Conservation (phyloP, 2,888 invertebrate species). For the Drosophila sordidula region DNA sequence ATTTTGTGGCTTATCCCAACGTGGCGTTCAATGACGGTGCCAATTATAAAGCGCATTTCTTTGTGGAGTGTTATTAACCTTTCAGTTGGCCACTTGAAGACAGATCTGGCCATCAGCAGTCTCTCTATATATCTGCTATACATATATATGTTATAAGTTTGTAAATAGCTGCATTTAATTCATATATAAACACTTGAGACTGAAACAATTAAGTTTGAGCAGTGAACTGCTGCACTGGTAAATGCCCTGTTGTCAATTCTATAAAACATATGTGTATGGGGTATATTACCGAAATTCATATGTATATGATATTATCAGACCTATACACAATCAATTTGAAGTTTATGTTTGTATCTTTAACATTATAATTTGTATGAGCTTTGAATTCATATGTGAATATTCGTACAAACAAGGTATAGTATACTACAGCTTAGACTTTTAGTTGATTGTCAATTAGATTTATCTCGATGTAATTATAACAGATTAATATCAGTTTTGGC, state of each 20-base stretch:
- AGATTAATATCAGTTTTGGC: no score
- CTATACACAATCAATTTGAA: no score
- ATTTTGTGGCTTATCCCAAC: conserved; percentile 44
- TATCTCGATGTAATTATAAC: no score
- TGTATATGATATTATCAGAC: no score
- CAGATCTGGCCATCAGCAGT: conserved; percentile 42
- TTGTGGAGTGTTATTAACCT: conserved; percentile 78
- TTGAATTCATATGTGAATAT: no score
- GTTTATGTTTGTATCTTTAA: no score
- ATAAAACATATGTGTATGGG: no score
- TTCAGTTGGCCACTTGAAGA: conserved; percentile 72
- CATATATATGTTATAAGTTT: conserved; percentile 22
- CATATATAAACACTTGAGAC: conserved; percentile 43
- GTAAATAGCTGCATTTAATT: conserved; percentile 25
- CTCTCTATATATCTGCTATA: conserved; percentile 11
- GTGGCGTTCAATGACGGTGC: conserved; percentile 40
- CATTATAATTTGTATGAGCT: no score
- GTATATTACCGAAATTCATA: no score
- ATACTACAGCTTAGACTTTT: no score
- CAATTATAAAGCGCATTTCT: conserved; percentile 63
- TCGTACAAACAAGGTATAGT: no score
- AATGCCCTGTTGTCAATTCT: neutral
- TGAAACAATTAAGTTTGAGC: neutral
- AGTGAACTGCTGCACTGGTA: neutral
- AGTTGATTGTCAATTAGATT: no score